These are phyloP conservation scores for Caloenas nicobarica DNA, from an alignment of 2,113 vertebrate genomes.

Conservation along the genomic window DNA sequence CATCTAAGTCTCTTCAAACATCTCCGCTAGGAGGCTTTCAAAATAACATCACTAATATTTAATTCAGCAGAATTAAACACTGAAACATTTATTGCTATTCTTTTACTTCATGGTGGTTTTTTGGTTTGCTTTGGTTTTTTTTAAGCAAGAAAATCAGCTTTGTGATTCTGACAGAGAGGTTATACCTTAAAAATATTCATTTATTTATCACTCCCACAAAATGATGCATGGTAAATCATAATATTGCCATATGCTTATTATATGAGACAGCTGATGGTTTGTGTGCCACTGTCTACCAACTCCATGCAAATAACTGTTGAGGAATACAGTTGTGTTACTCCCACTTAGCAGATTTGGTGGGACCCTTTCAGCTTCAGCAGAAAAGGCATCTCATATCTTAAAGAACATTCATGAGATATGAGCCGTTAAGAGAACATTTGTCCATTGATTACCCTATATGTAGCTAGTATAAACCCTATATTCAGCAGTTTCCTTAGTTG, in stretches of 20 bases:
- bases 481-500: not conserved
- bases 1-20: not conserved
- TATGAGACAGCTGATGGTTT: not conserved
- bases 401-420: not conserved
- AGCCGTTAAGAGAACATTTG: not conserved
- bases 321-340: constrained; percentile 23
- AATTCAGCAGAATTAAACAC: not conserved
- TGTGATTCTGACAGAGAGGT: not conserved
- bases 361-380: not conserved
- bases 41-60: not conserved
- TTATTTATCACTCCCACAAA: not conserved
- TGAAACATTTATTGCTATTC: not conserved
- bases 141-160: not conserved
- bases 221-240: not conserved
- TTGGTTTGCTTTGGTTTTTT: not conserved
- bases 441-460: not conserved
- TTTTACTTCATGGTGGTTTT: not conserved
- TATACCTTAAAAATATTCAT: not conserved
- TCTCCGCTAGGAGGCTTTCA: not conserved
- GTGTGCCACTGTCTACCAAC: not conserved
- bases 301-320: not conserved
- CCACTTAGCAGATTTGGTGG: constrained; percentile 38
- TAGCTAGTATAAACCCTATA: not conserved
- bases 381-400: not conserved
- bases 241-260: constrained; percentile 8